Conservation (phyloP, 2,113 vertebrate genomes). For the Hippocampus mohnikei region DNA sequence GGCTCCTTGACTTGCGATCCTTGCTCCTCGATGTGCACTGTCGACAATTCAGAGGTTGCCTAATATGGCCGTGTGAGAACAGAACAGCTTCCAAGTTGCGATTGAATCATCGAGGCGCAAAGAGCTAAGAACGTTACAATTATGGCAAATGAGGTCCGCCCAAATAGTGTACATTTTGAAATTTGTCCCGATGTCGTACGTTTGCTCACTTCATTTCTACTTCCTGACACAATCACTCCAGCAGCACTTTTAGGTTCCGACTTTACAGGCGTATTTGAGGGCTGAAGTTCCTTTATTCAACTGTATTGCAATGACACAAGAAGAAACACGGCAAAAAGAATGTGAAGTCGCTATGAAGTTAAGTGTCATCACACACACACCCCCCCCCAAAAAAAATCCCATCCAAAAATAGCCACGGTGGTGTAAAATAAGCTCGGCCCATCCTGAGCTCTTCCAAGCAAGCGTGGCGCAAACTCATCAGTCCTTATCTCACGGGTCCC, state of each 20-base stretch:
- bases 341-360: not conserved
- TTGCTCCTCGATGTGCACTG: no score
- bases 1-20: no score
- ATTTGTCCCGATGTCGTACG: not conserved
- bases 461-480: constrained; percentile 13
- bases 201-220: not conserved
- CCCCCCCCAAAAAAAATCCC: constrained; percentile 7
- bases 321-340: not conserved
- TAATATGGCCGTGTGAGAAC: no score
- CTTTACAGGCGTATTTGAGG: not conserved
- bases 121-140: no score
- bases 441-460: constrained; percentile 10
- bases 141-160: no score
- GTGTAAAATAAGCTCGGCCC: constrained; percentile 12
- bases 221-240: not conserved
- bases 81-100: no score
- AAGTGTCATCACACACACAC: not conserved
- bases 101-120: no score
- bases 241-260: not conserved
- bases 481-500: constrained; percentile 44
- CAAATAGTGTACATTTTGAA: no score
- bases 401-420: constrained; percentile 4
- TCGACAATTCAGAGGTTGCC: no score
- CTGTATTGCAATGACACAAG: not conserved
- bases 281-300: not conserved